A percentile compares a stretch with the other conserved stretches of the same genome.
These are phyloP conservation scores for Trissolcus basalis DNA, from an alignment of 1,140 invertebrate species.

Conservation along the genomic window DNA sequence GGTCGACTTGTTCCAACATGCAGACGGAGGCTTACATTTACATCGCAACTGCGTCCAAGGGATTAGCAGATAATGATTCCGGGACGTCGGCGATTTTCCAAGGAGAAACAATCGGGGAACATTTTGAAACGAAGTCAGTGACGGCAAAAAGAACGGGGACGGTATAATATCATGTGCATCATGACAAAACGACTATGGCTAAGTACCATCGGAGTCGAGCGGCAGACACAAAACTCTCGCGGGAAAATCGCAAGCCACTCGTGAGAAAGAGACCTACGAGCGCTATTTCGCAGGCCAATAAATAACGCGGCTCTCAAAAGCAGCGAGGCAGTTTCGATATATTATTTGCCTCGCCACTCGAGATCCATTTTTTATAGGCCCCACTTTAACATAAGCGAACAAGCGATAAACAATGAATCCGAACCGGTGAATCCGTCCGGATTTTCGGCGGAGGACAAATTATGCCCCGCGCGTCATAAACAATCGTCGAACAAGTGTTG, in stretches of 20 bases:
- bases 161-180: no score
- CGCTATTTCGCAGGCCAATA: neutral
- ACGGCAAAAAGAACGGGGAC: no score
- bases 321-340: neutral
- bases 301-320: slow-evolving; percentile 3
- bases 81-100: slow-evolving; percentile 6
- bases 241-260: no score
- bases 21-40: slow-evolving; percentile 5
- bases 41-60: slow-evolving; percentile 6
- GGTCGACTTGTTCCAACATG: slow-evolving; percentile 17
- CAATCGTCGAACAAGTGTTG: slow-evolving; percentile 38
- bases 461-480: slow-evolving; percentile 28
- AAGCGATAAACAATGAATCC: slow-evolving; percentile 31
- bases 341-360: neutral
- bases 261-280: neutral
- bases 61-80: slow-evolving; percentile 11
- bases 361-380: neutral
- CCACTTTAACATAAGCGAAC: slow-evolving; percentile 16
- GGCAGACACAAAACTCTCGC: no score
- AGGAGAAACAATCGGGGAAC: neutral
- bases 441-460: slow-evolving; percentile 23
- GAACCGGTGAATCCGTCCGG: slow-evolving; percentile 15
- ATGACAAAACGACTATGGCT: no score
- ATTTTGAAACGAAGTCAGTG: no score
- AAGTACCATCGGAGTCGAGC: no score